Percentiles rank a stretch among this genome's conserved stretches.
phyloP scores from a whole-genome alignment of 2,113 vertebrate species.

The Carassius gibelio region DNA sequence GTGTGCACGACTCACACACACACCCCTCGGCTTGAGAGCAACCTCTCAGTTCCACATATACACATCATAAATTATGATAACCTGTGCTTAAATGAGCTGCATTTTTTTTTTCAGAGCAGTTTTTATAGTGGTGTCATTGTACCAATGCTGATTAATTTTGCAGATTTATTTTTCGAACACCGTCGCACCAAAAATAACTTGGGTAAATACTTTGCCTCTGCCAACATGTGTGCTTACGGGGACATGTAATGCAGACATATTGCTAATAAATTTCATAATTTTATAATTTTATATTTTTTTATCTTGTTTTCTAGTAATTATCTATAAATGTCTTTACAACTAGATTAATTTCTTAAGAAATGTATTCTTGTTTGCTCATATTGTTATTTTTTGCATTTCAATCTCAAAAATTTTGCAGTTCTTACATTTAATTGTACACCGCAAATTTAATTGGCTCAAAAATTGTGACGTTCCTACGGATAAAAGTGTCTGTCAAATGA shows the following conservation, averaged over 20 bases:
- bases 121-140: conserved; percentile 68
- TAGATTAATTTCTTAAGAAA: background rate
- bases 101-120: conserved; percentile 35
- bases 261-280: background rate
- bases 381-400: background rate
- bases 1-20: conserved; percentile 54
- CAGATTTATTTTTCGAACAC: conserved; percentile 65
- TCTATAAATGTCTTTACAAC: background rate
- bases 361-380: background rate
- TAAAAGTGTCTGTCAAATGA: no score
- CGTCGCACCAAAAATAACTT: conserved; percentile 62
- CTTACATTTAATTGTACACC: background rate
- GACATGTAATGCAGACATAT: background rate
- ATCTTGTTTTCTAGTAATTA: background rate
- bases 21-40: conserved; percentile 56
- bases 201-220: conserved; percentile 54
- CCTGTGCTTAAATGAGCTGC: conserved; percentile 60
- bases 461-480: no score
- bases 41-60: conserved; percentile 64
- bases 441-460: no score
- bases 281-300: background rate
- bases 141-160: conserved; percentile 65
- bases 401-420: background rate
- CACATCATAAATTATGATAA: conserved; percentile 71
- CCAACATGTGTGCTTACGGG: background rate